Conservation (phyloP, 2,113 vertebrate genomes). For the Gopherus flavomarginatus region DNA sequence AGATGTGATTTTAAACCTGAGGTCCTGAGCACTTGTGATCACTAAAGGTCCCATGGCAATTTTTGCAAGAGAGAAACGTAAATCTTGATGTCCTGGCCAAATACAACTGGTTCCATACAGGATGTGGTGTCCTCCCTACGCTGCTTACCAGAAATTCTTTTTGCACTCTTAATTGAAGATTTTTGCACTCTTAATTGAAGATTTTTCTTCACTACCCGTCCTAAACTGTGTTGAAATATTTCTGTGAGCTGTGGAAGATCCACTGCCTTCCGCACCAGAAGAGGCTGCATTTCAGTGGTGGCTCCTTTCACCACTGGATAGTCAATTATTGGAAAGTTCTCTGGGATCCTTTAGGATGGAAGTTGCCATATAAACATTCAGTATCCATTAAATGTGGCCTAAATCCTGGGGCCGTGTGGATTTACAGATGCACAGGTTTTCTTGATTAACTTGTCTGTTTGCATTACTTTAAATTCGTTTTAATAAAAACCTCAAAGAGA, state of each 20-base stretch:
- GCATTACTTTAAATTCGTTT: not conserved
- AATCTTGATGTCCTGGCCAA: not conserved
- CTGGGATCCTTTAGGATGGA: not conserved
- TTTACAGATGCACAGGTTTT: not conserved
- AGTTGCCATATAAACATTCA: not conserved
- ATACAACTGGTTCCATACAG: not conserved
- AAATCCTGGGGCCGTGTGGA: not conserved
- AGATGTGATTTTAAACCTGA: not conserved
- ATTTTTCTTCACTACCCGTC: not conserved
- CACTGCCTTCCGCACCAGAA: not conserved
- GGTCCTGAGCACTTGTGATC: not conserved
- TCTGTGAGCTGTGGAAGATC: not conserved
- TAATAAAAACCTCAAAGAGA: not conserved
- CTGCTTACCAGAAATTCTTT: not conserved
- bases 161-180: not conserved
- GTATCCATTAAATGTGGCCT: not conserved
- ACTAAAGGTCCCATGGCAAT: not conserved
- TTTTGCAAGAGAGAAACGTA: not conserved
- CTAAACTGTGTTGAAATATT: not conserved
- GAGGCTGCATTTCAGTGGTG: not conserved
- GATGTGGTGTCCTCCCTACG: rapidly evolving
- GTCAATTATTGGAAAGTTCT: not conserved
- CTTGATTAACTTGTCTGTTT: not conserved
- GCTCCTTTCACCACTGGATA: not conserved
- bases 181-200: too few relatives aligned